Evolutionary conservation across 2,797 vertebrate genomes (phyloP), one percentile per base, ranked within the genome.

Genomic region (Anas capensis): DNA sequence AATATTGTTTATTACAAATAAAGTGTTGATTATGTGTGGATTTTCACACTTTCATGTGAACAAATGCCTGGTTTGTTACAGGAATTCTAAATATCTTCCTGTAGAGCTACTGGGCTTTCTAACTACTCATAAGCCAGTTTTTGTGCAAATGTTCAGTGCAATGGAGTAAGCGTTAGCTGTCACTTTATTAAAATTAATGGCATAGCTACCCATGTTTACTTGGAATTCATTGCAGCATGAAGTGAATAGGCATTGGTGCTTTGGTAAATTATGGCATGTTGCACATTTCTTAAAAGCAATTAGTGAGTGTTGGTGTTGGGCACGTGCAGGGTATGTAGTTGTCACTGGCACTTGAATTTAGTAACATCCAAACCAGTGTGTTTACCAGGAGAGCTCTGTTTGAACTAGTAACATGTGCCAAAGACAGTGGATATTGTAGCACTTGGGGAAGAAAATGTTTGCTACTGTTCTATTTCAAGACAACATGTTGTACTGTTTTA

Each of bases 161-260:
- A 61, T 78, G 58, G 62, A 90, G 49, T 82, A 86, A 88, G 54
- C 56, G 71, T 51, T 91, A 82, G 75, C 54, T 96, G 90, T 90
- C 84, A 87, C 77, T 95, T 86, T 60, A 72, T 93, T 95, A 82
- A 78, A 93, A 94, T 84, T 91, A 96, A 96, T 96, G 86, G 86
- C 48, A 26, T 85, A 88, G 87, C 86, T 93, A 58, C 54, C 91
- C 36, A 51, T 82, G 70, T 93, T 95, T 95, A 86, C 95, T 95
- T 92, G 78, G 75, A 91, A 93, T 86, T 90, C 91, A 93, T 71
- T 93, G 86, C 85, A 82, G 86, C 56, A 9, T 80, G 92, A 96
- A 95, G 78, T 61, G 90, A 94, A 93, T 76, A 94, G 73, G 82
- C 73, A 76, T 90, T 79, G 65, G 73, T 93, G 88, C 86, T 91